Evolutionary conservation across 2,797 vertebrate species (phyloP).

Genomic region (Peromyscus nudipes): DNA sequence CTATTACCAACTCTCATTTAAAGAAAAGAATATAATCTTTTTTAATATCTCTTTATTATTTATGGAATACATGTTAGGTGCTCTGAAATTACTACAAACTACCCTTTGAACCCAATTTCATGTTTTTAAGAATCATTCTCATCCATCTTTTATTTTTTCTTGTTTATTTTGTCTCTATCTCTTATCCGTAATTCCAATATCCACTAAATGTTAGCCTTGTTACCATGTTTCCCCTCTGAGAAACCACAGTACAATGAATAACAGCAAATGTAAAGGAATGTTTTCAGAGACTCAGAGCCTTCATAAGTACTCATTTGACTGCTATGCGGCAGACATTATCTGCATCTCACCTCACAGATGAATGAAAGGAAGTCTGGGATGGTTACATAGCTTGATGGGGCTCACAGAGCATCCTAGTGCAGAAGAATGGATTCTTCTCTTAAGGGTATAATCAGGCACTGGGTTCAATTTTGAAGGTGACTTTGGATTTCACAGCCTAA

Average conservation of each 20-base stretch:
- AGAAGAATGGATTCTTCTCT: background rate
- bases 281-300: background rate
- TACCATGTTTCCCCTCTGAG: background rate
- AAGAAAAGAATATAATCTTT: slow-evolving; percentile 14
- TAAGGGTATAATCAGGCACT: background rate
- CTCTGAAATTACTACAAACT: background rate
- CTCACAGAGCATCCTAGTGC: background rate
- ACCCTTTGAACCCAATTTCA: background rate
- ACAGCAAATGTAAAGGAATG: background rate
- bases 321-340: background rate
- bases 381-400: background rate
- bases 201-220: background rate
- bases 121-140: background rate
- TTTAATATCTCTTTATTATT: background rate
- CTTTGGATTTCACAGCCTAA: background rate
- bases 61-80: background rate
- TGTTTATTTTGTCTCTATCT: background rate
- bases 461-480: background rate
- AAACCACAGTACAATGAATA: background rate
- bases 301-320: background rate
- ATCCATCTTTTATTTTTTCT: background rate
- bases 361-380: background rate
- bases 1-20: background rate
- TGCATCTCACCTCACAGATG: background rate
- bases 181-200: background rate